Conservation (phyloP, 2,113 vertebrate species). For the Lipophrys pholis region DNA sequence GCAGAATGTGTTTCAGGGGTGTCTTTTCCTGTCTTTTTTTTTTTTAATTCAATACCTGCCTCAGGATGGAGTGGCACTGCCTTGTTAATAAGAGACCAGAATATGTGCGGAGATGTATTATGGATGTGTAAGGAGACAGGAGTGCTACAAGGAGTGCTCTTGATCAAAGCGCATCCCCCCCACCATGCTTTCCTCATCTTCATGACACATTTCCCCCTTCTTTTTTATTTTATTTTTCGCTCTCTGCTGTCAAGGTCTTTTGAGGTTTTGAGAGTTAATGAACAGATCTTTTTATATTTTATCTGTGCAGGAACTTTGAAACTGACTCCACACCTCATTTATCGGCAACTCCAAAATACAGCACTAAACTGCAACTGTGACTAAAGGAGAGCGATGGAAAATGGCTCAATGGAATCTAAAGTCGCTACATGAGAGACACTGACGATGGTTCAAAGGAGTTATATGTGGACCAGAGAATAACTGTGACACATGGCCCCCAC, state of each 20-base stretch:
- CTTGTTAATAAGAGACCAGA: constrained; percentile 59
- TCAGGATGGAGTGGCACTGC: constrained; percentile 38
- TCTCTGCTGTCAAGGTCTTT: constrained; percentile 69
- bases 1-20: constrained; percentile 7
- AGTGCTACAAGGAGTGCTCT: constrained; percentile 51
- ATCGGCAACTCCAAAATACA: constrained; percentile 53
- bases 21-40: constrained; percentile 13
- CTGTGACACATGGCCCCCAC: constrained; percentile 43
- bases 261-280: constrained; percentile 62
- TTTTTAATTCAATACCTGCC: constrained; percentile 21
- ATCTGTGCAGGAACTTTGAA: constrained; percentile 43
- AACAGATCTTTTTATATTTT: constrained; percentile 30
- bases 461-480: constrained; percentile 7
- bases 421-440: constrained; percentile 22
- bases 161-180: constrained; percentile 76
- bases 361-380: constrained; percentile 30
- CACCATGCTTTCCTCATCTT: constrained; percentile 44
- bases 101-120: constrained; percentile 66
- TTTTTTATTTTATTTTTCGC: constrained; percentile 19
- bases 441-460: constrained; percentile 20
- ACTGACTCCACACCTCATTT: constrained; percentile 45
- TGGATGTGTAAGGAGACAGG: constrained; percentile 70
- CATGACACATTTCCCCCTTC: constrained; percentile 33
- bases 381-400: constrained; percentile 12
- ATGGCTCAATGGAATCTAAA: constrained; percentile 15